These are phyloP conservation scores for Enteromius viviparus DNA, from an alignment of 2,797 vertebrate species.

Conservation along the genomic window DNA sequence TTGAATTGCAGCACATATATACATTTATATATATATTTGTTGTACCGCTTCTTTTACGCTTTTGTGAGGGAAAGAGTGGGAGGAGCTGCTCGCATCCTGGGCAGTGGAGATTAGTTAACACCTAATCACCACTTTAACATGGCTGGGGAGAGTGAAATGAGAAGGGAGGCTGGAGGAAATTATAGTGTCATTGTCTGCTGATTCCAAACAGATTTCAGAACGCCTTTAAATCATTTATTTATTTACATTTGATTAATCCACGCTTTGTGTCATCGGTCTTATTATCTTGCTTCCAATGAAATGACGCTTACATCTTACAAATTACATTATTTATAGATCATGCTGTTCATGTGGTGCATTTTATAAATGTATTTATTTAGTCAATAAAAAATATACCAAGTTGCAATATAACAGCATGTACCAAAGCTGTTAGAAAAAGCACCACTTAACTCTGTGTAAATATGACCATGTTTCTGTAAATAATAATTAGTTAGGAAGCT, in stretches of 20 bases:
- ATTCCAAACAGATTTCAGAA: background rate
- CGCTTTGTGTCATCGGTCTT: background rate
- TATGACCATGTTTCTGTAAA: background rate
- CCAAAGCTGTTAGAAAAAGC: background rate
- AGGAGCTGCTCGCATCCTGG: conserved; percentile 7
- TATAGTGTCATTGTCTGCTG: background rate
- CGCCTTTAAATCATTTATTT: background rate
- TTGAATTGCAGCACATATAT: background rate
- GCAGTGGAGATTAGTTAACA: conserved; percentile 47
- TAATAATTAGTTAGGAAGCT: background rate
- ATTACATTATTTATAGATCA: conserved; percentile 7
- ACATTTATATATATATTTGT: background rate
- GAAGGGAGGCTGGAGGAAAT: conserved; percentile 6
- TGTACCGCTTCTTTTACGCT: background rate
- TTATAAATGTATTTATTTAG: conserved; percentile 2
- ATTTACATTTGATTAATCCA: background rate
- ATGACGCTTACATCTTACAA: background rate
- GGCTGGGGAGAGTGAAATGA: background rate
- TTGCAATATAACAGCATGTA: background rate
- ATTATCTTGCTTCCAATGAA: background rate
- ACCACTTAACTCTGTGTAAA: background rate
- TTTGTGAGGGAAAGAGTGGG: background rate
- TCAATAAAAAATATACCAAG: background rate
- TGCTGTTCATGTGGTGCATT: background rate
- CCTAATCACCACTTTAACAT: conserved; percentile 34